Evolutionary conservation across 2,113 vertebrate genomes (phyloP).

Genomic region (Saguinus imperator): DNA sequence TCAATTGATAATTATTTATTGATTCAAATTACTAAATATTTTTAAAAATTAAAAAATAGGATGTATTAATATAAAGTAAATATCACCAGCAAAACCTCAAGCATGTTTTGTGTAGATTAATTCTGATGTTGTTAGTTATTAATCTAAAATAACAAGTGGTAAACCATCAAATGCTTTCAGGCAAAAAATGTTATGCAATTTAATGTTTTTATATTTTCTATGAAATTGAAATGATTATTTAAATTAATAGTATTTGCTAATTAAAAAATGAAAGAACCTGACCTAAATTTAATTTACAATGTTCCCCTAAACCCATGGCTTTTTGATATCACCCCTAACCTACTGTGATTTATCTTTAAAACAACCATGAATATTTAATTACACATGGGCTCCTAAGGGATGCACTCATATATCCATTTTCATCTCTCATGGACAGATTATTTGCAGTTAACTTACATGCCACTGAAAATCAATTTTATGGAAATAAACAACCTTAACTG

Average conservation of each 20-base stretch:
- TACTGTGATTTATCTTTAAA: conserved; percentile 53
- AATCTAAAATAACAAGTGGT: neutral
- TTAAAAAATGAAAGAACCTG: conserved; percentile 53
- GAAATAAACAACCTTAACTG: conserved; percentile 55
- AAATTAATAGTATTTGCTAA: conserved; percentile 68
- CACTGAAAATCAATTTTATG: conserved; percentile 69
- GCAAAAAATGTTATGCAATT: neutral
- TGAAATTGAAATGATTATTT: conserved; percentile 68
- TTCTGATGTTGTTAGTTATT: neutral
- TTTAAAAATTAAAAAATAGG: neutral
- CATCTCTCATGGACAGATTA: conserved; percentile 59
- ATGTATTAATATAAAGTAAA: neutral
- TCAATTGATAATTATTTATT: neutral
- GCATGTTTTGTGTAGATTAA: neutral
- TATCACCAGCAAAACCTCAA: neutral
- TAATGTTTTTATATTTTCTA: conserved; percentile 53
- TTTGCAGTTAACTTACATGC: conserved; percentile 61
- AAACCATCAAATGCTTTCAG: neutral
- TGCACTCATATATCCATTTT: conserved; percentile 50
- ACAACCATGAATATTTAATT: conserved; percentile 59
- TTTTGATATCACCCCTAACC: conserved; percentile 44
- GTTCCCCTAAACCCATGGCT: conserved; percentile 40
- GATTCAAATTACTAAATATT: neutral
- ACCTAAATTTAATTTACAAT: conserved; percentile 64
- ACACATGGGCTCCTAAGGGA: conserved; percentile 2